Evolutionary conservation across 2,888 invertebrate species (phyloP), one percentile per base, ranked within the genome.

Genomic region (Plagodis pulveraria): DNA sequence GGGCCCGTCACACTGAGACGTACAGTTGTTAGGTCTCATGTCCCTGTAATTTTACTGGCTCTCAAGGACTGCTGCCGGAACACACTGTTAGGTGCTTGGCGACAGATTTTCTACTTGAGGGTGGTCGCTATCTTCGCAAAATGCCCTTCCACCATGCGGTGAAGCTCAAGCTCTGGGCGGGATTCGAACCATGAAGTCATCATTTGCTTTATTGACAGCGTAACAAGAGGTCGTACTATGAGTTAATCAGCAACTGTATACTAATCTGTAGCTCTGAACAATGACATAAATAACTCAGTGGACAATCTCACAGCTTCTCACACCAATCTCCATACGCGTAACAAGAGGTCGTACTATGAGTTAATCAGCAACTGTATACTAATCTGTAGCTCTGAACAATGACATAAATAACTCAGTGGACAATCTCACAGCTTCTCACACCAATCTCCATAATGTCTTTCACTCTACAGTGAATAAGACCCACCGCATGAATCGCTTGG

Each of bases 401-500:
- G 8, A 40, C 52, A 38, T 45, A 44, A 44, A 55, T 51, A 50
- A 47, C n/a, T 49, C 50, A 47, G 38, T 51, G 54, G 54, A 41
- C 54, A 50, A 50, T 54, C 58, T 6, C 42, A 12, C 42, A 45
- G 53, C 45, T 50, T 49, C 47, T 53, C 53, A 54, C 58, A 50
- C 50, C 50, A 55, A 59, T 54, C 54, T 50, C 42, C 41, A 35
- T 61, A 56, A 56, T 50, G 52, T 44, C 41, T 52, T 48, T 46
- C 51, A 53, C 45, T 56, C 41, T 50, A 42, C 41, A 41, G 47
- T 53, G 52, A 51, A 51, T 52, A 52, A 61, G 60, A 56, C 52
- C 32, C 60, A 61, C 60, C 56, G 60, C 60, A 61, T 52, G 56
- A 51, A 62, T 64, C 54, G 42, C 54, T 56, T 41, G 56, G 56